Conservation (phyloP, 2,888 invertebrate species). For the Drosophila emarginata region DNA sequence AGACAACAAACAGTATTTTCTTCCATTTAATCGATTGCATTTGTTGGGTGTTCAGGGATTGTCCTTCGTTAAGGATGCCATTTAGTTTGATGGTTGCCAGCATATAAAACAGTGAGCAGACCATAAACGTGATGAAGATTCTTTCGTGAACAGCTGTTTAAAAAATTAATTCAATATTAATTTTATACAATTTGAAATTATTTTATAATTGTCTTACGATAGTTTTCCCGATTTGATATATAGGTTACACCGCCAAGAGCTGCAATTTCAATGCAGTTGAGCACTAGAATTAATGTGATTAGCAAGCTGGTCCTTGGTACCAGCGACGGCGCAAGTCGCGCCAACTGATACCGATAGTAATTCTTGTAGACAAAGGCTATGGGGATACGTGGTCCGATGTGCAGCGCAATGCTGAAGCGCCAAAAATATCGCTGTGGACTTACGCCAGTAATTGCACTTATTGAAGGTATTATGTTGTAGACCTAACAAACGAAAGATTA, state of each 20-base stretch:
- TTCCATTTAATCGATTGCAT: slow-evolving; percentile 86
- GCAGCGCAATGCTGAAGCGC: slow-evolving; percentile 95
- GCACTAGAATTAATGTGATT: slow-evolving; percentile 89
- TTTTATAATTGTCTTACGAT: slow-evolving; percentile 87
- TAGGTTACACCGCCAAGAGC: slow-evolving; percentile 96
- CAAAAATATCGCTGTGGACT: slow-evolving; percentile 96
- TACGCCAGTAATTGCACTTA: slow-evolving; percentile 97
- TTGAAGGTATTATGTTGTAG: slow-evolving; percentile 96
- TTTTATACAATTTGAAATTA: not conserved
- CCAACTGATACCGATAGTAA: slow-evolving; percentile 87
- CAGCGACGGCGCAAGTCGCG: slow-evolving; percentile 64
- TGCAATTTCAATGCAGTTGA: slow-evolving; percentile 92
- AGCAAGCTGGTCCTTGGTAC: slow-evolving; percentile 84
- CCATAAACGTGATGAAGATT: slow-evolving; percentile 95
- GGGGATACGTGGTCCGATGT: slow-evolving; percentile 94
- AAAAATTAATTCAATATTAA: not conserved
- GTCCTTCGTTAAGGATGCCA: slow-evolving; percentile 72
- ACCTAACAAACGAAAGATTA: slow-evolving; percentile 85
- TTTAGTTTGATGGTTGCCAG: slow-evolving; percentile 87
- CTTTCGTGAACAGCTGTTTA: slow-evolving; percentile 93
- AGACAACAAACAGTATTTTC: slow-evolving; percentile 89
- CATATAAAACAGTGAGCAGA: slow-evolving; percentile 93
- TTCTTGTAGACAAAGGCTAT: slow-evolving; percentile 94
- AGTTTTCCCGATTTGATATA: slow-evolving; percentile 96
- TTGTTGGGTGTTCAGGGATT: slow-evolving; percentile 81